A percentile compares a stretch with the other conserved stretches of the same genome.
Evolutionary conservation across 2,888 invertebrate genomes (phyloP).

Genomic region (Platerodrilus igneus): DNA sequence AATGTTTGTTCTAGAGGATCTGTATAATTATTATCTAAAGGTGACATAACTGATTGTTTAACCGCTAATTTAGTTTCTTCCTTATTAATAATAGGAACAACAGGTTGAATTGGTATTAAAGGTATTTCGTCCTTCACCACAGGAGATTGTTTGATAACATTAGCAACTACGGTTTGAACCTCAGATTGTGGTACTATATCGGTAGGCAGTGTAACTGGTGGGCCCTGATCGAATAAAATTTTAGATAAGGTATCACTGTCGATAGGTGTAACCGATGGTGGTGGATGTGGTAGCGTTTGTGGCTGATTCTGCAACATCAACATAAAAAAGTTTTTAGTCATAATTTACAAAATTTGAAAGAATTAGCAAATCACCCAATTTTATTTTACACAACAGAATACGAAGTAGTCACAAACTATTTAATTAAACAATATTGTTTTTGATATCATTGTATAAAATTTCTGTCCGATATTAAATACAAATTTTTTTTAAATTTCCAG

Average conservation of each 20-base stretch:
- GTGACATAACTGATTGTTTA: conserved; percentile 41
- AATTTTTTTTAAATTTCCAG: no score
- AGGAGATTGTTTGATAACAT: conserved; percentile 38
- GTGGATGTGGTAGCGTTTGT: conserved; percentile 29
- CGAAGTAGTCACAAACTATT: no score
- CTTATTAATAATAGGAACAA: conserved; percentile 44
- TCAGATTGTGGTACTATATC: conserved; percentile 17
- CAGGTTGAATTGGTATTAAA: conserved; percentile 29
- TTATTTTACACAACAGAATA: no score
- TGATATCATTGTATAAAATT: no score
- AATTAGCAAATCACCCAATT: no score
- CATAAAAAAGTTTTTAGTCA: conserved; percentile 15
- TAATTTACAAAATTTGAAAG: no score
- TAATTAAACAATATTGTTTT: no score
- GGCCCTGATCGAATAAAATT: conserved; percentile 29
- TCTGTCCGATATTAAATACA: no score
- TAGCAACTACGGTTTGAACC: conserved; percentile 29
- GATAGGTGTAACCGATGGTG: conserved; percentile 27
- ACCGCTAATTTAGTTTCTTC: conserved; percentile 45
- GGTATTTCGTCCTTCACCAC: no score
- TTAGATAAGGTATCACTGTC: conserved; percentile 32
- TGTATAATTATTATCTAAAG: conserved; percentile 48
- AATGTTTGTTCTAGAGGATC: conserved; percentile 69
- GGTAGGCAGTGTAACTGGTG: conserved; percentile 26
- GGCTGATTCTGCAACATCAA: conserved; percentile 37